A percentile compares a stretch with the other conserved stretches of the same genome.
Evolutionary conservation across 2,113 vertebrate species (phyloP).

Genomic region (Paratilapia polleni): DNA sequence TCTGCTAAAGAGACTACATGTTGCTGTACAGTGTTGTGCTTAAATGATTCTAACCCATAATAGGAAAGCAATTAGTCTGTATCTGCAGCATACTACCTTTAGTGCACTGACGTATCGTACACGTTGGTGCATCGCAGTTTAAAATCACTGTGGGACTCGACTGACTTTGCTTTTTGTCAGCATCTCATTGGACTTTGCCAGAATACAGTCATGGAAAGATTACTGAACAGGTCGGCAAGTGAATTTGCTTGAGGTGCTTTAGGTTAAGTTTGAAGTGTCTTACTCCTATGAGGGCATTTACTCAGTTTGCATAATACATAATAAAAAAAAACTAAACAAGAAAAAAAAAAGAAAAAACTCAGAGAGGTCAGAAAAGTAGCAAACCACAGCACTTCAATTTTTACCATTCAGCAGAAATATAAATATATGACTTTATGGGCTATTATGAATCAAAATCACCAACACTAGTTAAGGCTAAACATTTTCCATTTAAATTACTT

Average conservation of each 20-base stretch:
- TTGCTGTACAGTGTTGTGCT: slow-evolving; percentile 9
- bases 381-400: background rate
- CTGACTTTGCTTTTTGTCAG: background rate
- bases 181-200: background rate
- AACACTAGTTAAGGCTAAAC: background rate
- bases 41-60: slow-evolving; percentile 22
- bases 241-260: too few relatives aligned
- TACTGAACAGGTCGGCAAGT: background rate
- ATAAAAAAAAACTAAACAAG: background rate
- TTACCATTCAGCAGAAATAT: background rate
- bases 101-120: background rate
- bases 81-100: background rate
- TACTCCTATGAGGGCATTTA: background rate
- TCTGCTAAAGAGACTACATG: slow-evolving; percentile 13
- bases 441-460: background rate
- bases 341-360: background rate
- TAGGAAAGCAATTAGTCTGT: slow-evolving; percentile 9
- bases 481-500: background rate
- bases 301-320: background rate
- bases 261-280: background rate
- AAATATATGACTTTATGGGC: background rate
- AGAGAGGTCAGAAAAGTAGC: background rate
- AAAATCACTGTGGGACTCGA: background rate
- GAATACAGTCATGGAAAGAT: background rate
- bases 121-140: background rate